Conservation (phyloP, 2,888 invertebrate genomes). For the Cenopis cana region DNA sequence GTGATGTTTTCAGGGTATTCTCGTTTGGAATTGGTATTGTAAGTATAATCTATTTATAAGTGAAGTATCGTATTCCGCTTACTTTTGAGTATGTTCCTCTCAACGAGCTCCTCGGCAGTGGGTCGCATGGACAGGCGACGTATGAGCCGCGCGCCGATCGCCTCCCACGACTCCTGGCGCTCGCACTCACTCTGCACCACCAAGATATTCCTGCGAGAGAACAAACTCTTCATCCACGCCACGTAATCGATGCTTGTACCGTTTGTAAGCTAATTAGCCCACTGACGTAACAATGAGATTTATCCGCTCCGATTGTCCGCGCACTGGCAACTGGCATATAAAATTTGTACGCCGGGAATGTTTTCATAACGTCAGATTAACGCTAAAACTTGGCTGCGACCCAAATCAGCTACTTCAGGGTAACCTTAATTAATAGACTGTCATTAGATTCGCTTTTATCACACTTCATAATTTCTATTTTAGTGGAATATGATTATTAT, state of each 20-base stretch:
- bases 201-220: constrained; percentile 91
- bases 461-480: constrained; percentile 49
- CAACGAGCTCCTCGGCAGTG: constrained; percentile 98
- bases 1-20: too few species aligned
- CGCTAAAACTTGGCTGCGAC: constrained; percentile 69
- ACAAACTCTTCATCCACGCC: constrained; percentile 22
- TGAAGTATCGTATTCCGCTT: constrained; percentile 68
- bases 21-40: too few species aligned
- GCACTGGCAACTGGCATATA: constrained; percentile 64
- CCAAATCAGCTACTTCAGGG: constrained; percentile 66
- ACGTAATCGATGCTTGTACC: constrained; percentile 1
- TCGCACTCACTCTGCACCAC: constrained; percentile 96
- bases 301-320: constrained; percentile 56
- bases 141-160: constrained; percentile 96
- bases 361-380: constrained; percentile 73
- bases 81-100: constrained; percentile 99
- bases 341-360: constrained; percentile 70
- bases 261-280: constrained; percentile 27
- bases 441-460: constrained; percentile 24
- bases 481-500: background rate
- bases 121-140: constrained; percentile 99
- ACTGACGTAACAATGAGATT: constrained; percentile 61
- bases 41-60: too few species aligned
- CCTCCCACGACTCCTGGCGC: constrained; percentile 95
- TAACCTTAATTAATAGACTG: constrained; percentile 54